Conservation (phyloP, 2,113 vertebrate genomes). For the Caracal caracal region DNA sequence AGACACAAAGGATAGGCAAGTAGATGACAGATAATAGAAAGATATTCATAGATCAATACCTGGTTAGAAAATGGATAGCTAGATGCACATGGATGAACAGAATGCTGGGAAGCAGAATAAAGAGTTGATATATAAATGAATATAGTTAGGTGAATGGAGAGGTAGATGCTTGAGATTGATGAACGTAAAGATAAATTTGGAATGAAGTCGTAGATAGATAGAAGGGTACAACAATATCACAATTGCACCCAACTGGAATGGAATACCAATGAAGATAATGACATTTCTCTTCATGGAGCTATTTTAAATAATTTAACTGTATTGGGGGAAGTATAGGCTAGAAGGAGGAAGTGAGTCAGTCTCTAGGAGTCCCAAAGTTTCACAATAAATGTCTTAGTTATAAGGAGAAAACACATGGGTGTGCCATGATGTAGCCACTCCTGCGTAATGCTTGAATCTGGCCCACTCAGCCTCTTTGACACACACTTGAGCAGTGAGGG, state of each 20-base stretch:
- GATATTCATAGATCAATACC: constrained; percentile 79
- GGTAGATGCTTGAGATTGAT: constrained; percentile 64
- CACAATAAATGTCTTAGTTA: not conserved
- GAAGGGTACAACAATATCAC: constrained; percentile 30
- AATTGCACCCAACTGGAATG: not conserved
- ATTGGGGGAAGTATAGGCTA: not conserved
- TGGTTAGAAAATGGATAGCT: constrained; percentile 75
- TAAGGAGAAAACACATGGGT: not conserved
- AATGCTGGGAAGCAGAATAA: constrained; percentile 72
- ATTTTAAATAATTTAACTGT: constrained; percentile 60
- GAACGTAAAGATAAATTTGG: constrained; percentile 53
- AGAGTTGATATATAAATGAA: constrained; percentile 78
- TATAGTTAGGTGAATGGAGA: constrained; percentile 54
- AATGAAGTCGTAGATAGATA: constrained; percentile 63
- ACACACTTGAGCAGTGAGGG: not conserved
- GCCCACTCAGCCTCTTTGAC: not conserved
- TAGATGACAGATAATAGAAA: constrained; percentile 69
- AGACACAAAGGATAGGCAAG: constrained; percentile 72
- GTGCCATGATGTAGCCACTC: not conserved
- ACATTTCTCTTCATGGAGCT: constrained; percentile 34
- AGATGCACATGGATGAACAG: constrained; percentile 70
- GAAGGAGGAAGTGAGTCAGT: constrained; percentile 2
- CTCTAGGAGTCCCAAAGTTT: constrained; percentile 30
- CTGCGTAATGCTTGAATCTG: not conserved
- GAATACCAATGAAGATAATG: constrained; percentile 61